Percentiles rank a stretch among this genome's conserved stretches.
These are phyloP conservation scores for Anser brachyrhynchus DNA, from an alignment of 2,113 vertebrate species.

Conservation along the genomic window DNA sequence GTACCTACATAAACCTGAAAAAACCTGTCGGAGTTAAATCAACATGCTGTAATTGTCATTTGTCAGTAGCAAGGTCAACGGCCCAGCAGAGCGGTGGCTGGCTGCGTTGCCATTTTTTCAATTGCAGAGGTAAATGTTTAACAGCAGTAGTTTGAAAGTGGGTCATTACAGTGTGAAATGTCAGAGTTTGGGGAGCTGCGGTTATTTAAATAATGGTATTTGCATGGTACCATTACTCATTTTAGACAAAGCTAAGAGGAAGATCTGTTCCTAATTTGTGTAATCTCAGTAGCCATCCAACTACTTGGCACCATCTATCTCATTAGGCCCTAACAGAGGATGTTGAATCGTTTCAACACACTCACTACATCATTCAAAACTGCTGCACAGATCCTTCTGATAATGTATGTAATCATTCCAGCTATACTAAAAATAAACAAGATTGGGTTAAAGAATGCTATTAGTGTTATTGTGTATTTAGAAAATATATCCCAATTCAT, in stretches of 20 bases:
- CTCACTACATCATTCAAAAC: conserved; percentile 23
- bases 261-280: conserved; percentile 49
- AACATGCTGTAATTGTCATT: background rate
- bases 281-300: conserved; percentile 27
- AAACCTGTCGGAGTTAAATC: background rate
- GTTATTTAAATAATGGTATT: conserved; percentile 42
- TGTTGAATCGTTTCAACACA: conserved; percentile 16
- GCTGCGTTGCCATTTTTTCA: background rate
- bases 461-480: background rate
- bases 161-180: conserved; percentile 1
- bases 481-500: background rate
- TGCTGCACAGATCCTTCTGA: background rate
- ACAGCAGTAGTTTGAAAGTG: conserved; percentile 10
- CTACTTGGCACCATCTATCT: background rate
- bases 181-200: background rate
- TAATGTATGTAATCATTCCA: background rate
- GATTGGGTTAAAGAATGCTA: background rate
- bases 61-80: background rate
- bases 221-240: conserved; percentile 15
- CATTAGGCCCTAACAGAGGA: background rate
- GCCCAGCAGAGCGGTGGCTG: background rate
- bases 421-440: background rate
- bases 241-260: conserved; percentile 7
- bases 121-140: background rate
- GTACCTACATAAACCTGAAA: background rate